phyloP scores from a whole-genome alignment of 2,113 vertebrate species.

The Felis catus region F.catus_Fca126_mat1.0 CM031417.1:117412001-117412500 shows the following conservation, averaged over 20 bases:
- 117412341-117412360: background rate
- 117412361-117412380: background rate
- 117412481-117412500: background rate
- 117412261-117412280: background rate
- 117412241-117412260: background rate
- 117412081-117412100: background rate
- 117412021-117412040: background rate
- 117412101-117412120: background rate
- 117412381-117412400: too few species aligned
- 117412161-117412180: rapidly evolving
- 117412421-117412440: background rate
- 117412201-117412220: background rate
- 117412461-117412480: background rate
- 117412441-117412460: background rate
- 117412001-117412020: background rate
- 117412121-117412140: background rate
- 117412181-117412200: background rate
- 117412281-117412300: background rate
- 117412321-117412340: background rate
- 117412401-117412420: background rate
- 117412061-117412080: background rate
- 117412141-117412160: rapidly evolving
- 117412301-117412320: background rate
- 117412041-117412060: background rate
- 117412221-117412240: background rate